Base-by-base conservation (phyloP, 1,140 invertebrate species). In the Vollenhovia emeryi region DNA sequence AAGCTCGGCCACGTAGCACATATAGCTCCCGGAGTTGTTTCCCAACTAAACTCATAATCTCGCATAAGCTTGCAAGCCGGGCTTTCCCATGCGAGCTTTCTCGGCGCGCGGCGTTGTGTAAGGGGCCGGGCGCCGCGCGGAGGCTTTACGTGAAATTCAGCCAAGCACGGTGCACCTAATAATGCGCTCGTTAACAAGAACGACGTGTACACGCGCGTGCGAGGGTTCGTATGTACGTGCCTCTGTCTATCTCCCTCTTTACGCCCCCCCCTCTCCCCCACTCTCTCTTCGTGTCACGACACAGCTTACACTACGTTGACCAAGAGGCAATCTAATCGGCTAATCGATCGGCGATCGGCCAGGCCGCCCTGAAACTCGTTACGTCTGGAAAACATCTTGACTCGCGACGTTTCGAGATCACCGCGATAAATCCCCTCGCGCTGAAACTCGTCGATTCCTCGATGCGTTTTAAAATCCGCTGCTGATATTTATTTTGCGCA, bases 31-130 rank as follows among this genome's bases (percentile, higher is more conserved):
- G 87, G 87, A 90, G 91, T 91, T 91, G 91, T 93, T 94, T 89
- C 89, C 80, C 87, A 92, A 94, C 93, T 94, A 93, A 94, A 94
- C 92, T 94, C 93, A 92, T 94, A 94, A 94, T 94, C 93, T 94
- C 93, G 87, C 92, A 87, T 92, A 94, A 93, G 93, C 93, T 92
- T 91, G 92, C 93, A 94, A 93, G 90, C 92, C 91, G 92, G 91
- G 91, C 92, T 94, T 94, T 94, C 93, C 93, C 94, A 94, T 94
- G 93, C 91, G 91, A 91, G 91, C 87, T 86, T 91, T 87, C 88
- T 87, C 76, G 30, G 57, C 82, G 82, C 88, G 91, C 60, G 91
- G n/a, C 62, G 66, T 84, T 79, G 86, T 87, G 87, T 82, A 87
- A 90, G 87, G 88, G 87, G 48, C 87, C 73, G 86, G 87, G 88